A percentile compares a stretch with the other conserved stretches of the same genome.
phyloP scores from a whole-genome alignment of 2,888 invertebrate genomes.

The Lepidochitona cinerea region DNA sequence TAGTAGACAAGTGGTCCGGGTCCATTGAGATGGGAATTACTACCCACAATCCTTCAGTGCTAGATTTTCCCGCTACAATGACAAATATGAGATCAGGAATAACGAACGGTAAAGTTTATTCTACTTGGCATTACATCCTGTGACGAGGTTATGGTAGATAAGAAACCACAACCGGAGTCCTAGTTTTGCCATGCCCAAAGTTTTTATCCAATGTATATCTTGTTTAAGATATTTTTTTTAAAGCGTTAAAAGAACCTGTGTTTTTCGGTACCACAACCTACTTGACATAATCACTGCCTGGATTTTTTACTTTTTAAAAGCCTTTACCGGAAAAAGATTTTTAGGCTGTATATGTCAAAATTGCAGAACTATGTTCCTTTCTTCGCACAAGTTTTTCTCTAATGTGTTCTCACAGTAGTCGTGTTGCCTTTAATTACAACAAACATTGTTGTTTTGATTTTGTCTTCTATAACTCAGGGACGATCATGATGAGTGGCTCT shows the following conservation, averaged over 20 bases:
- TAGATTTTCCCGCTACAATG: conserved; percentile 97
- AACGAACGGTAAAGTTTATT: conserved; percentile 6
- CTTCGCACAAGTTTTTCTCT: neutral
- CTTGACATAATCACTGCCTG: no score
- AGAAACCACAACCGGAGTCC: no score
- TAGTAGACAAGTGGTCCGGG: conserved; percentile 71
- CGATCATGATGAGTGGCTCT: conserved; percentile 89
- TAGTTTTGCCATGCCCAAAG: no score
- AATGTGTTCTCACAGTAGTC: neutral
- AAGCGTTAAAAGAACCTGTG: no score
- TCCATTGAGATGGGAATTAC: conserved; percentile 77
- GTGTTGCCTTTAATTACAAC: neutral
- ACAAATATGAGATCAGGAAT: conserved; percentile 94
- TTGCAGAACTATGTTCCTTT: neutral
- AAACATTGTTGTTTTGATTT: neutral
- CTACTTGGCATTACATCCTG: no score
- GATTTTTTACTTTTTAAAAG: no score
- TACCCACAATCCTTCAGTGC: conserved; percentile 89
- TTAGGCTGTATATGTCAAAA: neutral
- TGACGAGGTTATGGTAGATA: no score
- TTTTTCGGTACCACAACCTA: no score
- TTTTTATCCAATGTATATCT: no score
- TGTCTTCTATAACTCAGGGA: no score
- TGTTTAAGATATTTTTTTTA: no score
- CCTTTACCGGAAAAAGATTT: no score